Conservation (phyloP, 2,797 vertebrate species). For the Acomys russatus region DNA sequence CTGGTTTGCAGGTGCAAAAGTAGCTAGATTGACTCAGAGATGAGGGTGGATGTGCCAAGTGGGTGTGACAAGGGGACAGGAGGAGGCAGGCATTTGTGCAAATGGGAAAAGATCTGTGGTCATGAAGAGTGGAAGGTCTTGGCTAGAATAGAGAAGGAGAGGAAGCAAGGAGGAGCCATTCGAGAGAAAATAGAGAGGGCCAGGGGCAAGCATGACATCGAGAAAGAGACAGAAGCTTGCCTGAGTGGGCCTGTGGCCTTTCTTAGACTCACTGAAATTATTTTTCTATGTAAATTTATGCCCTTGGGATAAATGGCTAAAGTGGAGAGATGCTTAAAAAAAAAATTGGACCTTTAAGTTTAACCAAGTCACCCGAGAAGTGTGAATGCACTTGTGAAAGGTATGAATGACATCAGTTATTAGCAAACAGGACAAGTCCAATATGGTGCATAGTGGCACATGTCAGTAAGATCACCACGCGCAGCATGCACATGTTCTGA, state of each 20-base stretch:
- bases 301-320: not conserved
- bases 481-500: no score
- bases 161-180: not conserved
- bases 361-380: not conserved
- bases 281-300: not conserved
- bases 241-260: not conserved
- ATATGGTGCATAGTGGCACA: not conserved
- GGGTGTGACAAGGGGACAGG: not conserved
- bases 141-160: not conserved
- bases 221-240: not conserved
- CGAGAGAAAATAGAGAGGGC: not conserved
- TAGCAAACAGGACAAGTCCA: not conserved
- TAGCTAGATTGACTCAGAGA: not conserved
- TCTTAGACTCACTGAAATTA: not conserved
- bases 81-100: not conserved
- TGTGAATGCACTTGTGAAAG: not conserved
- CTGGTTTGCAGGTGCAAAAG: constrained; percentile 10
- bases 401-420: not conserved
- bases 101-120: not conserved
- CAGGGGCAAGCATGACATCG: not conserved
- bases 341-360: not conserved
- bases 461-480: not conserved
- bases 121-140: not conserved
- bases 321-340: not conserved
- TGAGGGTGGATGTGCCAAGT: not conserved